Conservation (phyloP, 2,797 vertebrate species). For the Aselliscus stoliczkanus region DNA sequence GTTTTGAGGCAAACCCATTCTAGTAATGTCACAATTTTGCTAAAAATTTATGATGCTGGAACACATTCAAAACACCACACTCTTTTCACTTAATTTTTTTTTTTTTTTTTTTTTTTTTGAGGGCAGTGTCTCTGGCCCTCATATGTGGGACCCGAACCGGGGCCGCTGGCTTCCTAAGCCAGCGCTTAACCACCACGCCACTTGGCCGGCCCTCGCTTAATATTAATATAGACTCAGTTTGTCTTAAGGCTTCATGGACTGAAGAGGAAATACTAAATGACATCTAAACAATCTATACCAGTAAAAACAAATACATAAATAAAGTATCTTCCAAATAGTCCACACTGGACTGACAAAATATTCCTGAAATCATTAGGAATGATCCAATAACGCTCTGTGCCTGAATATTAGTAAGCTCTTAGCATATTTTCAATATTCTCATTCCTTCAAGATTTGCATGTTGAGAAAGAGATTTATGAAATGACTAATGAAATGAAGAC, state of each 20-base stretch:
- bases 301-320: background rate
- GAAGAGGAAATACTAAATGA: background rate
- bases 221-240: background rate
- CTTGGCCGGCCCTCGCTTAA: too few relatives aligned
- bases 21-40: background rate
- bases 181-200: too few relatives aligned
- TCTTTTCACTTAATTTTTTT: background rate
- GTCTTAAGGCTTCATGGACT: background rate
- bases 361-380: background rate
- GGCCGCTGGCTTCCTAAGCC: too few relatives aligned
- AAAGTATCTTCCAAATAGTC: background rate
- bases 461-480: conserved; percentile 68
- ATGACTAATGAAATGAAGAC: conserved; percentile 76
- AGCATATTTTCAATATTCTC: conserved; percentile 38
- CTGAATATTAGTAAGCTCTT: conserved; percentile 19
- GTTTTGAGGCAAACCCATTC: background rate
- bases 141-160: too few relatives aligned
- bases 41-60: background rate
- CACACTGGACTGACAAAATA: background rate
- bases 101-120: too few relatives aligned
- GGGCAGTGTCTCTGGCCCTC: too few relatives aligned
- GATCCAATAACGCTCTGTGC: background rate
- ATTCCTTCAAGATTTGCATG: conserved; percentile 42
- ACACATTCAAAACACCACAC: background rate
- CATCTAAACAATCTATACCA: background rate